Conservation (phyloP, 2,797 vertebrate genomes). For the Myotis findleyi region DNA sequence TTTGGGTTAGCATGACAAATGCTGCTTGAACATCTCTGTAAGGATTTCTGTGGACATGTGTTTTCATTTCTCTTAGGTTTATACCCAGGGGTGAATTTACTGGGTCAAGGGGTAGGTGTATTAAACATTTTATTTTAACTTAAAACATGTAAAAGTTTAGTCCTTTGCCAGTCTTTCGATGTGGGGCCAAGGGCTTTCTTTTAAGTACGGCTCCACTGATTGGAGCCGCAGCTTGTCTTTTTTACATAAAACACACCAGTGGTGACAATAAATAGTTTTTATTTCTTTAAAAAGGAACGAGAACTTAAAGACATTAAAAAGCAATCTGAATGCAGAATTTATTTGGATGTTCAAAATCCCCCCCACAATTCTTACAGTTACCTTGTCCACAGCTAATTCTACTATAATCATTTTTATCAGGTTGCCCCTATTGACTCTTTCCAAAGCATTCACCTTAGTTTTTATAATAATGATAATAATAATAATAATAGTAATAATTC, state of each 20-base stretch:
- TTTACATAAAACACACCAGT: neutral
- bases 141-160: constrained; percentile 61
- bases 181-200: constrained; percentile 47
- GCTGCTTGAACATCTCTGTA: constrained; percentile 30
- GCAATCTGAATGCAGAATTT: neutral
- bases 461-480: neutral
- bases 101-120: constrained; percentile 63
- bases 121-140: constrained; percentile 77
- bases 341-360: constrained; percentile 1
- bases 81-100: constrained; percentile 63
- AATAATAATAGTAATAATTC: neutral
- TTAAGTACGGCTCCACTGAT: neutral
- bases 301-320: neutral
- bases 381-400: neutral
- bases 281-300: constrained; percentile 24
- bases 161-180: constrained; percentile 65
- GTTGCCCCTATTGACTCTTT: neutral
- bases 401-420: neutral
- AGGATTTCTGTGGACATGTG: constrained; percentile 57
- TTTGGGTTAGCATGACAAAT: neutral
- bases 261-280: neutral
- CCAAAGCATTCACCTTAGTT: neutral
- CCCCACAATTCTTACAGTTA: neutral
- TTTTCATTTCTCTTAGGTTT: constrained; percentile 72
- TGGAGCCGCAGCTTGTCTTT: constrained; percentile 11